Percentiles rank a stretch among this genome's conserved stretches.
These are phyloP conservation scores for Sturmia bella DNA, from an alignment of 2,888 invertebrate species.

Conservation along the genomic window DNA sequence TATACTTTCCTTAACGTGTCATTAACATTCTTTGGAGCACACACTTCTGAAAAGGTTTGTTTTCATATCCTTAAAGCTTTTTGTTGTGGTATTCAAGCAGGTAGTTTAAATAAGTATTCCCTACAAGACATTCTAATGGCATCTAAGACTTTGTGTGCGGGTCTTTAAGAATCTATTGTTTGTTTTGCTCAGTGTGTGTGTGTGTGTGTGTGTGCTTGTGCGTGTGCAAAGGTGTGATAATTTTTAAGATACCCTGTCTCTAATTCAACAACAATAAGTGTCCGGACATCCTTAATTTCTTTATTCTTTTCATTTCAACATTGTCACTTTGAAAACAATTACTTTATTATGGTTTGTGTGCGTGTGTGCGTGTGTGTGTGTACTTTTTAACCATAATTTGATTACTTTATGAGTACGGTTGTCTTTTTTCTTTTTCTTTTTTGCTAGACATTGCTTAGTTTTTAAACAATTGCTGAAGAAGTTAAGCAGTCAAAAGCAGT, in stretches of 20 bases:
- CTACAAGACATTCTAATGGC: background rate
- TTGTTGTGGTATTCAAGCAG: slow-evolving; percentile 22
- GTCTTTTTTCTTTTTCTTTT: background rate
- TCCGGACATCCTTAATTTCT: slow-evolving; percentile 66
- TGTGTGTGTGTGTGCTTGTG: background rate
- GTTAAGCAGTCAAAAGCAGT: slow-evolving; percentile 10
- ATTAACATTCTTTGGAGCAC: slow-evolving; percentile 61
- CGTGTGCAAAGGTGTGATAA: slow-evolving; percentile 50
- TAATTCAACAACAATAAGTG: slow-evolving; percentile 56
- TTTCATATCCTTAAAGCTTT: slow-evolving; percentile 42
- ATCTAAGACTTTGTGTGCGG: slow-evolving; percentile 30
- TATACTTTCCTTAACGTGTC: slow-evolving; percentile 54
- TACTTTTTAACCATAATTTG: slow-evolving; percentile 63
- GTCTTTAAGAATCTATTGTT: slow-evolving; percentile 1
- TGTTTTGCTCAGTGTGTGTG: background rate
- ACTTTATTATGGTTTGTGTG: slow-evolving; percentile 39
- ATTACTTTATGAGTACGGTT: slow-evolving; percentile 60
- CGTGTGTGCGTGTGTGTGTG: background rate
- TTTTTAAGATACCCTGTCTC: slow-evolving; percentile 39
- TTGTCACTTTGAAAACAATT: slow-evolving; percentile 54
- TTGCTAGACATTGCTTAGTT: background rate
- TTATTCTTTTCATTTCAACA: slow-evolving; percentile 44
- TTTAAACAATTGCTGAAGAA: background rate
- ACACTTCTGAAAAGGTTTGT: slow-evolving; percentile 33
- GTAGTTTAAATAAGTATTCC: slow-evolving; percentile 9